Base-by-base conservation (phyloP, 2,797 vertebrate genomes). In the Alexandromys oeconomus region DNA sequence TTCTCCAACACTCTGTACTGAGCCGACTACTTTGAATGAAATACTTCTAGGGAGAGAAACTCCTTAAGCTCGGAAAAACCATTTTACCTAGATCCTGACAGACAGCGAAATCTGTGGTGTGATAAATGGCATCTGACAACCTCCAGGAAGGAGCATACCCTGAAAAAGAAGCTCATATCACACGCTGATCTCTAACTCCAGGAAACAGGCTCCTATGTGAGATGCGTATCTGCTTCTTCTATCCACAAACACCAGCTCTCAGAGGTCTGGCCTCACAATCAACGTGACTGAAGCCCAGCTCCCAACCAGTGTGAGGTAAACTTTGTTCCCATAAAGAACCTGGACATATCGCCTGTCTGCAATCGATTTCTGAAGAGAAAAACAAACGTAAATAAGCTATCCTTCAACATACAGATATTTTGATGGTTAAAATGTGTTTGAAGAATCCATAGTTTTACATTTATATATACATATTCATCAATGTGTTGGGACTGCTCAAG, bases 91-190 rank as follows among this genome's bases (percentile, higher is more conserved):
- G 97, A 98, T 98, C 97, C 97, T 98, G 98, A 98, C 97, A 96
- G 98, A 98, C 98, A 98, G 98, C 93, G 95, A 98, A 98, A 98
- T 98, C 98, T 95, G 95, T 89, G 94, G 96, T 98, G 98, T 98
- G 98, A 99, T 98, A 98, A 98, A 98, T 98, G 95, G 97, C 97
- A 98, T 96, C 98, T 98, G 98, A 99, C 98, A 98, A n/a, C n/a
- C n/a, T 98, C 98, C 97, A 98, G 98, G 98, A 98, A 98, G 97
- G 97, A 98, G 97, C 96, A 97, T 96, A 98, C 98, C 98, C 98
- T 98, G 98, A 98, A 98, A 98, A 98, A 98, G 98, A 98, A 98
- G 98, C 98, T 98, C 92, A 31, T 98, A 98, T 98, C 98, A 95
- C 93, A 87, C 97, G 94, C 98, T 95, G 98, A 98, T 98, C 97